A percentile compares a stretch with the other conserved stretches of the same genome.
Evolutionary conservation across 1,140 invertebrate species (phyloP).

Genomic region (Globodera ellingtonae): DNA sequence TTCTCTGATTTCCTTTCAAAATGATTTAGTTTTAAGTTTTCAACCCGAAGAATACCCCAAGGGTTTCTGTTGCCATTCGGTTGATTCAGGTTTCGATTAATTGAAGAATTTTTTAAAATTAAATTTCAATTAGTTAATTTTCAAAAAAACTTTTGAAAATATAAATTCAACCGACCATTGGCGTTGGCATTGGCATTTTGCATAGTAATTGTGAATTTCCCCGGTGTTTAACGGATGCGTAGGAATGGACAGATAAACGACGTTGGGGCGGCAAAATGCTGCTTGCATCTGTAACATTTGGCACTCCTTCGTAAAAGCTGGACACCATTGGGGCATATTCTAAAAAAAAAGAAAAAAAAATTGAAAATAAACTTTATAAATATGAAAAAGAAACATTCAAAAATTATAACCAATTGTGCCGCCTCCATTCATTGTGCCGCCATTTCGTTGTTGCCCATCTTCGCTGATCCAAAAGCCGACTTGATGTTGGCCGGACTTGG

Average conservation of each 20-base stretch:
- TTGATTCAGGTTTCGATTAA: too few species aligned
- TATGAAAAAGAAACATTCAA: background rate
- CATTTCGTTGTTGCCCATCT: slow-evolving; percentile 8
- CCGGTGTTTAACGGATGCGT: slow-evolving; percentile 2
- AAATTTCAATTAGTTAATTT: too few species aligned
- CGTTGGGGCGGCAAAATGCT: background rate
- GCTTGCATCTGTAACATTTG: background rate
- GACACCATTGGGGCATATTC: slow-evolving; percentile 4
- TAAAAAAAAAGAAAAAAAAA: background rate
- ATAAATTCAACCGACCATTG: background rate
- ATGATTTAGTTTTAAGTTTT: too few species aligned
- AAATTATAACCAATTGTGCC: background rate
- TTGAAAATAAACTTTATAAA: too few species aligned
- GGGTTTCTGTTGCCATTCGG: too few species aligned
- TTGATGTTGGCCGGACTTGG: background rate
- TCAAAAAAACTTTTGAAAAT: too few species aligned
- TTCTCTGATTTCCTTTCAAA: too few species aligned
- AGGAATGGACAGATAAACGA: slow-evolving; percentile 4
- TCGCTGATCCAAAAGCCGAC: slow-evolving; percentile 11
- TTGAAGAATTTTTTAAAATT: too few species aligned
- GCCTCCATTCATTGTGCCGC: background rate
- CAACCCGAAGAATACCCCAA: too few species aligned
- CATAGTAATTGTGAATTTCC: background rate
- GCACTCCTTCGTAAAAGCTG: slow-evolving; percentile 7
- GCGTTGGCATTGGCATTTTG: slow-evolving; percentile 12